Conservation (phyloP, 2,888 invertebrate genomes). For the Clitarchus hookeri region DNA sequence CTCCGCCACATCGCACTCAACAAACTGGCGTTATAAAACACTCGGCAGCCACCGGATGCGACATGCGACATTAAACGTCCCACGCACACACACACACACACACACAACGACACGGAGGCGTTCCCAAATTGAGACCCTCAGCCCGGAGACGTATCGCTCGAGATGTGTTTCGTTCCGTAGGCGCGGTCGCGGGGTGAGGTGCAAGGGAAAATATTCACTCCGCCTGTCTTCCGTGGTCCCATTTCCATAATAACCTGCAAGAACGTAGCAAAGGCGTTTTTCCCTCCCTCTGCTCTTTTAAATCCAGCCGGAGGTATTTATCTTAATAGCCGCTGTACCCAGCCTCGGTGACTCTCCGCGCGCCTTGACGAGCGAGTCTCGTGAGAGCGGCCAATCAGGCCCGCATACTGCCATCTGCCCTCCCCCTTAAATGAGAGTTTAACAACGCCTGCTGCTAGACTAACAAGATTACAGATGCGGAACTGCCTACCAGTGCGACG, state of each 20-base stretch:
- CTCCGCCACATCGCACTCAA: no score
- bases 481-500: not conserved
- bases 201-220: not conserved
- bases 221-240: not conserved
- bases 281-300: not conserved
- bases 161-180: no score
- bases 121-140: no score
- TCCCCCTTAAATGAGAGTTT: not conserved
- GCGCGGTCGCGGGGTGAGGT: not conserved
- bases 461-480: not conserved
- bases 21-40: no score
- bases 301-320: not conserved
- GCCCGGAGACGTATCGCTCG: no score
- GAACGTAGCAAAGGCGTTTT: not conserved
- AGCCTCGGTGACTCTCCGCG: not conserved
- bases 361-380: not conserved
- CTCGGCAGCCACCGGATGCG: no score
- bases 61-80: no score
- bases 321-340: not conserved
- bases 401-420: not conserved
- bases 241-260: not conserved
- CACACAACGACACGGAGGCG: no score
- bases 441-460: not conserved
- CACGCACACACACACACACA: no score
- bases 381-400: slow-evolving; percentile 14